Evolutionary conservation across 2,888 invertebrate genomes (phyloP).

Genomic region (Lapara coniferarum): DNA sequence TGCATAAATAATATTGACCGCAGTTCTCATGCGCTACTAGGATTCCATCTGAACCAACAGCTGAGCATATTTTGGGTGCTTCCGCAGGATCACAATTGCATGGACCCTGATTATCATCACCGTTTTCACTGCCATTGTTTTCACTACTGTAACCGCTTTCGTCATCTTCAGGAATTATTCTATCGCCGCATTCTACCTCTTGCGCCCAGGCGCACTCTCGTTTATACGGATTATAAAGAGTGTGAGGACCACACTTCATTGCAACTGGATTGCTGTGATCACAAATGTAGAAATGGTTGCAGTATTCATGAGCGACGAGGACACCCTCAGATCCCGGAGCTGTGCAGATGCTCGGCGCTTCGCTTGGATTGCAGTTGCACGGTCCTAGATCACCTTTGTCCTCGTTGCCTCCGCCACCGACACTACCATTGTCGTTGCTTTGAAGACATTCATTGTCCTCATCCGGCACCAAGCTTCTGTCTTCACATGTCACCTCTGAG

Average conservation of each 20-base stretch:
- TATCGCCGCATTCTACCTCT: conserved; percentile 41
- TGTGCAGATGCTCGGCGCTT: conserved; percentile 36
- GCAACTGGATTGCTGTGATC: conserved; percentile 40
- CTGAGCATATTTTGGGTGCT: conserved; percentile 48
- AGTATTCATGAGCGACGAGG: conserved; percentile 44
- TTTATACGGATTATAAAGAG: conserved; percentile 44
- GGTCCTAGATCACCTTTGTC: conserved; percentile 29
- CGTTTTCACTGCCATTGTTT: conserved; percentile 27
- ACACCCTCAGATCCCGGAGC: conserved; percentile 37
- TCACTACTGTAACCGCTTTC: conserved; percentile 2
- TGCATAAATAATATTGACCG: conserved; percentile 51
- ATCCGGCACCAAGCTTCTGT: conserved; percentile 38
- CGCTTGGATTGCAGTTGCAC: conserved; percentile 37
- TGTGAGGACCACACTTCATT: conserved; percentile 35
- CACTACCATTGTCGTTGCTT: conserved; percentile 31
- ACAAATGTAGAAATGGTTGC: conserved; percentile 48
- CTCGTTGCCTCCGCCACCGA: conserved; percentile 26
- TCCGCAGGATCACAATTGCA: conserved; percentile 42
- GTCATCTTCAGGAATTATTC: conserved; percentile 32
- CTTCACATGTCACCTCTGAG: conserved; percentile 46
- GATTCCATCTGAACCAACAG: conserved; percentile 43
- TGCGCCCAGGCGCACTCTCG: conserved; percentile 46
- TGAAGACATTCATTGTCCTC: conserved; percentile 19
- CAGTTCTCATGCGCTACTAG: conserved; percentile 55
- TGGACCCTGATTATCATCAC: conserved; percentile 30